Conservation (phyloP, 2,113 vertebrate species). For the Dunckerocampus dactyliophorus region DNA sequence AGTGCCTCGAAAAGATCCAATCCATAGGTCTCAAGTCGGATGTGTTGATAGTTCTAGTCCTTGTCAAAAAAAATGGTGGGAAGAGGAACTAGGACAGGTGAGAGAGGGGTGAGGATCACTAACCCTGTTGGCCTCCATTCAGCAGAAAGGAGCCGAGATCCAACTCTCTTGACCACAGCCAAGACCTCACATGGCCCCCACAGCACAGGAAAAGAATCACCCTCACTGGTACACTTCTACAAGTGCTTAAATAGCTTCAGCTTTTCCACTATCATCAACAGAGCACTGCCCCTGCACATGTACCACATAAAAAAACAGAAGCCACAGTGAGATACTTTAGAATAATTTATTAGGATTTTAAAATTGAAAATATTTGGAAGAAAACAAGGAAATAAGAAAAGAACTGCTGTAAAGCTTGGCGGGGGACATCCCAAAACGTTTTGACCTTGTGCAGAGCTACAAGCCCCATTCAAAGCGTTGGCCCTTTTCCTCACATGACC, state of each 20-base stretch:
- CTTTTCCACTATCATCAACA: too few relatives aligned
- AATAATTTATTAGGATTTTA: constrained; percentile 99
- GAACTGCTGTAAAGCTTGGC: constrained; percentile 61
- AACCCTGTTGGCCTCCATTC: constrained; percentile 52
- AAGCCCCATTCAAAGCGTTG: constrained; percentile 51
- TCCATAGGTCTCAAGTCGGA: background rate
- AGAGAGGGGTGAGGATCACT: constrained; percentile 34
- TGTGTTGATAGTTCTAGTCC: constrained; percentile 10
- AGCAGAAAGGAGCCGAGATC: constrained; percentile 19
- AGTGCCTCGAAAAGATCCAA: constrained; percentile 1
- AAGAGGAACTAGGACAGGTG: constrained; percentile 14
- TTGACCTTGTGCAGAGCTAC: constrained; percentile 40
- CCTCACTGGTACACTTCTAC: background rate
- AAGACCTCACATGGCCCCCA: constrained; percentile 18
- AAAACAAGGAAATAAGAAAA: constrained; percentile 59
- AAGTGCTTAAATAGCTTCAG: background rate
- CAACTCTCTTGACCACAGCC: constrained; percentile 41
- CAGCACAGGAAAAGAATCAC: constrained; percentile 3
- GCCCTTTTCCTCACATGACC: constrained; percentile 61
- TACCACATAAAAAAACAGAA: background rate
- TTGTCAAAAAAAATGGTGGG: constrained; percentile 10
- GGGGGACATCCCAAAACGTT: constrained; percentile 53
- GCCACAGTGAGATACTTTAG: constrained; percentile 76
- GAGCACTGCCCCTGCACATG: too few relatives aligned
- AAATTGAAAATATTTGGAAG: constrained; percentile 84